These are phyloP conservation scores for Pogonophryne albipinna DNA, from an alignment of 2,797 vertebrate genomes.

Conservation along the genomic window DNA sequence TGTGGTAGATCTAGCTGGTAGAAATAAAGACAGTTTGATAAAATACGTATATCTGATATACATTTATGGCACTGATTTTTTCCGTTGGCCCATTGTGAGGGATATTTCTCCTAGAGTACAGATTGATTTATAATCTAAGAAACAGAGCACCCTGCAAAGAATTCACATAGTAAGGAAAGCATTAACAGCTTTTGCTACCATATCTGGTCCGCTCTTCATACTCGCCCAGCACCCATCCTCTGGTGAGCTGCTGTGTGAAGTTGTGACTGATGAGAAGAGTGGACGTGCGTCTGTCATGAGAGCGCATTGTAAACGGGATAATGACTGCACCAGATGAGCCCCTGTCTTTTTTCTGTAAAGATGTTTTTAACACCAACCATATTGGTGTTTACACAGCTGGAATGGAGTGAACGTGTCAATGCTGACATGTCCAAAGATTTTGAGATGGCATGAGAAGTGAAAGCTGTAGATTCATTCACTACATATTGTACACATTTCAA, in stretches of 20 bases:
- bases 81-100: not conserved
- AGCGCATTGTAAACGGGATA: conserved; percentile 72
- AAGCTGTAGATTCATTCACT: conserved; percentile 52
- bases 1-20: no score
- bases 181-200: conserved; percentile 62
- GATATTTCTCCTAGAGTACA: conserved; percentile 31
- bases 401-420: conserved; percentile 85
- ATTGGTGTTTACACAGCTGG: conserved; percentile 80
- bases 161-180: conserved; percentile 57
- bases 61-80: not conserved
- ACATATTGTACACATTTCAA: conserved; percentile 77
- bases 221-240: conserved; percentile 21
- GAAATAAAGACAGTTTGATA: no score
- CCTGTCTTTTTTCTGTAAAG: conserved; percentile 31
- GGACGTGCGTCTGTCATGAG: conserved; percentile 70
- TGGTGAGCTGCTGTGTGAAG: conserved; percentile 60
- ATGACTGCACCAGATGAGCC: conserved; percentile 79
- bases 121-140: conserved; percentile 63
- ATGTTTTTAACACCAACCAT: conserved; percentile 67
- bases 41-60: no score
- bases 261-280: conserved; percentile 70
- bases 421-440: conserved; percentile 79
- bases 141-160: conserved; percentile 36
- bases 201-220: conserved; percentile 33
- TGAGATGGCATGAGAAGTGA: conserved; percentile 51